Conservation (phyloP, 92 coral and sea anemone species). For the Paramuricea clavata region DNA sequence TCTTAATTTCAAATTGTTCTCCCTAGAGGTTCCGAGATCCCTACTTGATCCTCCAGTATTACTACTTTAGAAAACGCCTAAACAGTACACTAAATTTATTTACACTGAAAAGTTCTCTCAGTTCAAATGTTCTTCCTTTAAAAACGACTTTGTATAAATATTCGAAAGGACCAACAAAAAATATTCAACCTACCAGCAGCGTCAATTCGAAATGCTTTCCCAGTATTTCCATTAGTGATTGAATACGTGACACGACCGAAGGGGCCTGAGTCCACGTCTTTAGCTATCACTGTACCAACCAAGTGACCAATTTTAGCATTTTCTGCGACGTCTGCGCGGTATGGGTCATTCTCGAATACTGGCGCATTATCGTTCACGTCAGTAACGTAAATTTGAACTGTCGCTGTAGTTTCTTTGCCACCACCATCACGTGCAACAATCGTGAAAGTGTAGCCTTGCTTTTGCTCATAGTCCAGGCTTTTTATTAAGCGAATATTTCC, state of each 20-base stretch:
- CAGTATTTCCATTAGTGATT: conserved; percentile 74
- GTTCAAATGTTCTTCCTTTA: no score
- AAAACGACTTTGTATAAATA: no score
- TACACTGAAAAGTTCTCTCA: no score
- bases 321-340: conserved; percentile 70
- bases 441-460: conserved; percentile 65
- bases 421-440: conserved; percentile 85
- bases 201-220: conserved; percentile 73
- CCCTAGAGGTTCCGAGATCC: no score
- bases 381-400: conserved; percentile 66
- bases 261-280: conserved; percentile 88
- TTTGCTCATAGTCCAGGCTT: conserved; percentile 74
- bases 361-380: conserved; percentile 95
- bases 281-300: conserved; percentile 75
- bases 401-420: conserved; percentile 59
- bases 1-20: no score
- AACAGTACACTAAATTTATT: no score
- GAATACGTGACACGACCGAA: conserved; percentile 81
- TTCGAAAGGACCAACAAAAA: neutral
- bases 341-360: conserved; percentile 59
- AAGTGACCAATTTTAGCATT: conserved; percentile 61
- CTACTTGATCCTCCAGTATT: no score
- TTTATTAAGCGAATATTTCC: neutral
- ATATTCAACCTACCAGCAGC: conserved; percentile 35
- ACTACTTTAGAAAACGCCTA: no score